Conservation (phyloP, 1,140 invertebrate species). For the Nixonia krombeini region DNA sequence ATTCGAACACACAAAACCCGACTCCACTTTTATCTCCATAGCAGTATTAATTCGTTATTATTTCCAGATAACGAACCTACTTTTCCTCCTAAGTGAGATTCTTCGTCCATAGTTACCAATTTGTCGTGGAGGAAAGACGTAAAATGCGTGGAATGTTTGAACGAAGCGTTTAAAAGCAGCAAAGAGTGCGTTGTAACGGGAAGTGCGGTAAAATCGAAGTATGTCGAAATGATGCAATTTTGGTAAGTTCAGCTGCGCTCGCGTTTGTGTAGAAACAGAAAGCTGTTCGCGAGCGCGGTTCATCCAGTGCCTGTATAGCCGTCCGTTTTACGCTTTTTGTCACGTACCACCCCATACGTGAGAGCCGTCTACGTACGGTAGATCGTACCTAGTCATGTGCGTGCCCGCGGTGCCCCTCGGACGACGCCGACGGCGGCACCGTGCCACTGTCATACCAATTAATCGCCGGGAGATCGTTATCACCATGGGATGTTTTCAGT, state of each 20-base stretch:
- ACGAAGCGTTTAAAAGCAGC: neutral
- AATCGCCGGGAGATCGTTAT: conserved; percentile 69
- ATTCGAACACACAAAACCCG: no score
- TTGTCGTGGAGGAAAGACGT: no score
- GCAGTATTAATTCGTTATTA: no score
- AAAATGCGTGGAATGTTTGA: no score
- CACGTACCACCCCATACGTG: conserved; percentile 55
- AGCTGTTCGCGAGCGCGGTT: conserved; percentile 18
- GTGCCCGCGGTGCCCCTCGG: conserved; percentile 36
- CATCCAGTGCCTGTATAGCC: conserved; percentile 31
- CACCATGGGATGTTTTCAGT: conserved; percentile 68
- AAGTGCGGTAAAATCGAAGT: neutral
- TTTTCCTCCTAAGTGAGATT: no score
- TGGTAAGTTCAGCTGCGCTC: conserved; percentile 5
- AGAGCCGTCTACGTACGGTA: conserved; percentile 49
- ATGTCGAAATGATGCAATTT: conserved; percentile 2
- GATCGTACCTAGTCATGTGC: conserved; percentile 46
- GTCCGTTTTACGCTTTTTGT: conserved; percentile 58
- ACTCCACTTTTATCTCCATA: no score
- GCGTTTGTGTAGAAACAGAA: conserved; percentile 13
- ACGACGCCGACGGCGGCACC: conserved; percentile 42
- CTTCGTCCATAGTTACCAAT: no score
- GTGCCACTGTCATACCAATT: conserved; percentile 70
- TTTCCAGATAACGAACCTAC: no score
- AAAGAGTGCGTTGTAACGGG: no score